Base-by-base conservation (phyloP, 92 coral and sea anemone species). In the Blastomussa wellsi region DNA sequence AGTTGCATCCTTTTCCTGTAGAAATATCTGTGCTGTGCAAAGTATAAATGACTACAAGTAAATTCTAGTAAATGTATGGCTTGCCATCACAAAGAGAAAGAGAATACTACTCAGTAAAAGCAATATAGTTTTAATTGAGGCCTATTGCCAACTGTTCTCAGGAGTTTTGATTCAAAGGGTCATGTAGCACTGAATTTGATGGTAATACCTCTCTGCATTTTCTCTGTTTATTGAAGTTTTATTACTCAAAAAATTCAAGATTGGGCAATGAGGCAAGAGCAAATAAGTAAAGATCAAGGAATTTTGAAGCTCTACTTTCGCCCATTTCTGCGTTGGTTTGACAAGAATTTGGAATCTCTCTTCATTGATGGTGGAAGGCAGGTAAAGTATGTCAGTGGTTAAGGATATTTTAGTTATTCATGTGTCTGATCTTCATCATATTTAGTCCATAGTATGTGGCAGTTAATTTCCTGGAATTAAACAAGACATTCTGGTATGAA, bases 271-370 rank as follows among this genome's bases (percentile, higher is more conserved):
- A 78, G 90, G 71, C 96, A 96, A 53, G 93, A 87, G 77, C 87
- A 87, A 60, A 79, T 82, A 1, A 86, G 90, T 32, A 75, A 83
- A 26, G 78, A 53, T 35, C 91, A 92, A 69, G 95, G 90, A 77
- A 85, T 89, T 47, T 89, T 91, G 67, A 94, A 96, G 64, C 88
- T 96, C 28, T 90, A 89, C 39, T 92, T 96, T 70, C 81, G 98
- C n/a, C 98, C 98, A 42, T 96, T 96, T 78, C 91, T 96, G 15
- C 85, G 92, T 41, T 96, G 98, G 98, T 78, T 96, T 38, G 98
- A 96, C 89, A 90, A 94, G 75, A 94, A 92, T 78, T 64, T 96
- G 26, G 95, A 90, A 84, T 68, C 86, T 41, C 83, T 96, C 24
- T 94, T 96, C 73, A 84, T 93, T 76, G 90, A 85, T 77, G 95